phyloP scores from a whole-genome alignment of 2,113 vertebrate genomes.

The Alaudala cheleensis region DNA sequence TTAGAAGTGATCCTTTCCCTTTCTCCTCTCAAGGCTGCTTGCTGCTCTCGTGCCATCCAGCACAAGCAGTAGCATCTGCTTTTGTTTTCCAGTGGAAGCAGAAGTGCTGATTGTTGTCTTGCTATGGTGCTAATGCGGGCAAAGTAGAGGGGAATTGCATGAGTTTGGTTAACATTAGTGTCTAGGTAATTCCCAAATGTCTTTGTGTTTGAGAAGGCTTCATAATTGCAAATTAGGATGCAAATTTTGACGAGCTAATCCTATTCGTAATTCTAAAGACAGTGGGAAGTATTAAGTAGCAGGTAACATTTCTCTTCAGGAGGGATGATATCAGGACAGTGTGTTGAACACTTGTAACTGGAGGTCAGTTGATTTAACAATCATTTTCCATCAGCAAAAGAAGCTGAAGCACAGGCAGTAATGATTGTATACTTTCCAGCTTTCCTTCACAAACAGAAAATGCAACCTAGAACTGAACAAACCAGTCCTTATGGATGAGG shows the following conservation, averaged over 20 bases:
- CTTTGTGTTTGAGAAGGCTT: neutral
- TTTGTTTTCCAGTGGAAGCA: neutral
- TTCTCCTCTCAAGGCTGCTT: constrained; percentile 35
- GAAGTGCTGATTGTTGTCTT: neutral
- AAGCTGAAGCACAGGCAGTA: neutral
- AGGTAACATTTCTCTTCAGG: neutral
- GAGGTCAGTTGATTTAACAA: neutral
- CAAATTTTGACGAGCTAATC: neutral
- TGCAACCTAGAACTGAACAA: neutral
- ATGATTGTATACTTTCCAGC: neutral
- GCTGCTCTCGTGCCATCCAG: fast-evolving
- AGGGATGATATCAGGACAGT: neutral
- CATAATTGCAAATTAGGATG: neutral
- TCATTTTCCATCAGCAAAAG: neutral
- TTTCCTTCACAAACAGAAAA: neutral
- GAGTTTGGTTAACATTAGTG: neutral
- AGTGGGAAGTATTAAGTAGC: neutral
- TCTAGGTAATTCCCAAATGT: neutral
- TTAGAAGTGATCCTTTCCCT: neutral
- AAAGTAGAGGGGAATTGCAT: neutral
- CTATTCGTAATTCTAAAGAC: neutral
- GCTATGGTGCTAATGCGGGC: neutral
- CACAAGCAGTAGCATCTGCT: neutral
- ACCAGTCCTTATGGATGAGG: neutral
- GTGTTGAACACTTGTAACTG: neutral